These are phyloP conservation scores for Phylloscopus whistleri DNA, from an alignment of 2,113 vertebrate genomes.

Conservation along the genomic window DNA sequence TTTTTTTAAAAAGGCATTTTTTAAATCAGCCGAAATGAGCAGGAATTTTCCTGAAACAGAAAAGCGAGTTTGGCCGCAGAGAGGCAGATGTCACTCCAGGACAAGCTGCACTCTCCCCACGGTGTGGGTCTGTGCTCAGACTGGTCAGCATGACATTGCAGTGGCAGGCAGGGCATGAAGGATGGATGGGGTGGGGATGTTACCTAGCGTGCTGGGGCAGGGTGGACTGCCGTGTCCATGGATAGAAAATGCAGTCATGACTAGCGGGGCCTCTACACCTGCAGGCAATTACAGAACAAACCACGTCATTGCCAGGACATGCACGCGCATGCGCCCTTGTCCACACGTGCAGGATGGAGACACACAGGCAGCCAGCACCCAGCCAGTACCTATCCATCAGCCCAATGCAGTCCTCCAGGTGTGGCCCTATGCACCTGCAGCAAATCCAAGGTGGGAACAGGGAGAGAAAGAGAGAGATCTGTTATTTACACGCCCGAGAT, in stretches of 20 bases:
- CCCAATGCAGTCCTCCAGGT: constrained; percentile 92
- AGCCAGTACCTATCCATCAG: constrained; percentile 95
- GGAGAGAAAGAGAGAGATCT: constrained; percentile 65
- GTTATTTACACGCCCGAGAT: neutral
- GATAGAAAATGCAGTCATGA: constrained; percentile 84
- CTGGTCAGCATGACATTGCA: constrained; percentile 14
- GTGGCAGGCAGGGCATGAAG: neutral
- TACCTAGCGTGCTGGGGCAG: constrained; percentile 83
- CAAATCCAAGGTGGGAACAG: constrained; percentile 42
- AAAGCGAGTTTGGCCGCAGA: neutral
- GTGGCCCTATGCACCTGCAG: constrained; percentile 91
- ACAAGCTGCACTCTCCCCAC: accelerated
- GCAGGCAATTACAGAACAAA: constrained; percentile 82
- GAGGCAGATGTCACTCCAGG: neutral
- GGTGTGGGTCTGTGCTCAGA: neutral
- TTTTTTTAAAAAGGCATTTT: neutral
- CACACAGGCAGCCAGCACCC: constrained; percentile 62
- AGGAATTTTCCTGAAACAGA: neutral
- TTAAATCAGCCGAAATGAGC: neutral
- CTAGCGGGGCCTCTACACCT: constrained; percentile 82
- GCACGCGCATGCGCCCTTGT: constrained; percentile 76
- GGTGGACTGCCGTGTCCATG: constrained; percentile 79
- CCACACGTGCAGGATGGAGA: constrained; percentile 65
- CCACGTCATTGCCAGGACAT: constrained; percentile 75
- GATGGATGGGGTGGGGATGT: constrained; percentile 72